Conservation (phyloP, 1,140 invertebrate genomes). For the Proales similis region DNA sequence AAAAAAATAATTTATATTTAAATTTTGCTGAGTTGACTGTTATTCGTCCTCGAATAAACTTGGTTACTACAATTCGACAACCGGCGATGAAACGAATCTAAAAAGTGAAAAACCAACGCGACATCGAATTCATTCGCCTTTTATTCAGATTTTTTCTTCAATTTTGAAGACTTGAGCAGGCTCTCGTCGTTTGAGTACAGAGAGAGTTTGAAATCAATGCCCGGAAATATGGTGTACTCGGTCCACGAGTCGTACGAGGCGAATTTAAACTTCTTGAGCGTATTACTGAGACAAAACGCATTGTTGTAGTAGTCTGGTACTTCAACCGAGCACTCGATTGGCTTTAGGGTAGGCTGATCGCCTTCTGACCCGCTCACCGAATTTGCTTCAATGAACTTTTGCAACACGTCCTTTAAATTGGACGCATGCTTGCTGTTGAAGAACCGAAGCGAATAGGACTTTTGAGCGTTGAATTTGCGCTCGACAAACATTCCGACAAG, state of each 20-base stretch:
- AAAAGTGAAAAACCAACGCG: too few relatives aligned
- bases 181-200: too few relatives aligned
- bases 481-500: constrained; percentile 17
- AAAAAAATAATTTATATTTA: too few relatives aligned
- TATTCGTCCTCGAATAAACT: too few relatives aligned
- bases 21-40: too few relatives aligned
- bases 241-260: constrained; percentile 17
- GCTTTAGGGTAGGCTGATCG: not conserved
- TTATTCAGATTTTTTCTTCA: too few relatives aligned
- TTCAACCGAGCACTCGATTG: constrained; percentile 2
- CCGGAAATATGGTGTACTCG: constrained; percentile 27
- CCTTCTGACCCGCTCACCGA: not conserved
- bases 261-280: constrained; percentile 5
- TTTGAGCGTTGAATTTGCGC: not conserved
- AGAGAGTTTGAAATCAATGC: constrained; percentile 29
- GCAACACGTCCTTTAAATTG: not conserved
- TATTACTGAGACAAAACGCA: not conserved
- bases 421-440: not conserved
- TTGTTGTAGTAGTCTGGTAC: constrained; percentile 33
- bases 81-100: too few relatives aligned
- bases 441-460: not conserved
- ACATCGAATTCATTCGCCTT: too few relatives aligned
- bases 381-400: not conserved
- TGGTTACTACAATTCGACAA: too few relatives aligned
- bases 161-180: too few relatives aligned